Evolutionary conservation across 2,113 vertebrate genomes (phyloP).

Genomic region (Prionailurus viverrinus): DNA sequence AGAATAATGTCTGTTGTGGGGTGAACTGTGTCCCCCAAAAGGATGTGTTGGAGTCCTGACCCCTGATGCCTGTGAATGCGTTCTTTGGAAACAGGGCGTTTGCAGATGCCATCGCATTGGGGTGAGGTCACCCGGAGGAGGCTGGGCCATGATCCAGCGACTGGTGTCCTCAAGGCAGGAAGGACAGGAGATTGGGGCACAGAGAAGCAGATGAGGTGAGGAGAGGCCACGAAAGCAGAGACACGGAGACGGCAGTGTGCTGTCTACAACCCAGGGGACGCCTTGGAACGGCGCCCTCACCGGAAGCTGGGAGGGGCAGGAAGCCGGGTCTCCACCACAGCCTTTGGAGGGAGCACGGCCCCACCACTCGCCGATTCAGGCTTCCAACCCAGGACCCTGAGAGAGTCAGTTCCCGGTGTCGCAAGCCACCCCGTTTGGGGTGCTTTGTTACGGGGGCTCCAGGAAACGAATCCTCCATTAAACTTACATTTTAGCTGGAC

Average conservation of each 20-base stretch:
- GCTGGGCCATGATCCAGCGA: fast-evolving
- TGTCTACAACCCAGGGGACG: neutral
- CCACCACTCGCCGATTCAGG: neutral
- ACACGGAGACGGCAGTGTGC: fast-evolving
- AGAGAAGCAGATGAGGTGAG: fast-evolving
- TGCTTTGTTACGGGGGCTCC: neutral
- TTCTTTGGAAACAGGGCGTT: neutral
- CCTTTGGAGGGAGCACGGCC: fast-evolving
- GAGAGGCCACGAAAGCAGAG: fast-evolving
- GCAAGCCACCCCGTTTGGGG: fast-evolving
- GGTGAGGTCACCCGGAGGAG: fast-evolving
- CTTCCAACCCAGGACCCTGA: neutral
- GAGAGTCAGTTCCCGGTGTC: no score
- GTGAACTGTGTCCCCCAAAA: neutral
- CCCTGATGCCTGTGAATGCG: neutral
- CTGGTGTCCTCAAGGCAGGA: neutral
- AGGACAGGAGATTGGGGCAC: neutral
- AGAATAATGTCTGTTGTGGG: neutral
- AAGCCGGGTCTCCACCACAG: fast-evolving
- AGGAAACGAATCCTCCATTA: neutral
- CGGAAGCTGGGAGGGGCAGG: neutral
- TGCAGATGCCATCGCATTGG: fast-evolving
- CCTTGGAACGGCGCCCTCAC: neutral
- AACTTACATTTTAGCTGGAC: neutral
- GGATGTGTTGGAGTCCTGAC: neutral